Evolutionary conservation across 2,888 invertebrate species (phyloP), one percentile per base, ranked within the genome.

Genomic region (Dasypolia templi): DNA sequence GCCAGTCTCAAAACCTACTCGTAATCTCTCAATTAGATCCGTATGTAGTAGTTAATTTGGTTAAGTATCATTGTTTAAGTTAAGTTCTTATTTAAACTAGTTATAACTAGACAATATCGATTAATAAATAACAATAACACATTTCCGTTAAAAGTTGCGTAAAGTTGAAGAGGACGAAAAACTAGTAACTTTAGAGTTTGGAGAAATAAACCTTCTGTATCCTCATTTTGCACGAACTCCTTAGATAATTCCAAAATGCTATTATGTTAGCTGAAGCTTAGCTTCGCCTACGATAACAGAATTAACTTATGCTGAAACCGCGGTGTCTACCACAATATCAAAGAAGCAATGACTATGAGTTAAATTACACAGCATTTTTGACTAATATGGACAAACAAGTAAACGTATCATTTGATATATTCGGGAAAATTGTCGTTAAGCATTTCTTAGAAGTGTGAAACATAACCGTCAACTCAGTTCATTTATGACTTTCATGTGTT

Each of bases 211-310:
- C 46, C 55, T 64, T 55, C 64, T 76, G 44, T n/a, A 51, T 17
- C 17, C 3, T 49, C 32, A 14, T 55, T 19, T 17, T 22, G 42
- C 69, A 55, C 11, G 51, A 17, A 55, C 65, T 71, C 29, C 39
- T 58, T 17, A 7, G 29, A 2, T 77, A 82, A 79, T 71, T 39
- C 22, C 29, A 35, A 72, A 82, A 79, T 64, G 42, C 72, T 72
- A 51, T 82, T 77, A 72, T 82, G 70, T 62, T 61, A 44, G 55
- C 63, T 71, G 56, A 58, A 66, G 78, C 78, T 63, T 51, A 67
- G 66, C 35, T 53, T 75, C 58, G 64, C 46, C 58, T 35, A 39
- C 9, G 44, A 72, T 79, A 77, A 79, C 35, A 51, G 44, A 71
- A 77, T 77, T 82, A 63, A 63, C 66, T 67, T 72, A 61, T 55